Evolutionary conservation across 2,888 invertebrate genomes (phyloP), one percentile per base, ranked within the genome.

Genomic region (Willowsia nigromaculata): DNA sequence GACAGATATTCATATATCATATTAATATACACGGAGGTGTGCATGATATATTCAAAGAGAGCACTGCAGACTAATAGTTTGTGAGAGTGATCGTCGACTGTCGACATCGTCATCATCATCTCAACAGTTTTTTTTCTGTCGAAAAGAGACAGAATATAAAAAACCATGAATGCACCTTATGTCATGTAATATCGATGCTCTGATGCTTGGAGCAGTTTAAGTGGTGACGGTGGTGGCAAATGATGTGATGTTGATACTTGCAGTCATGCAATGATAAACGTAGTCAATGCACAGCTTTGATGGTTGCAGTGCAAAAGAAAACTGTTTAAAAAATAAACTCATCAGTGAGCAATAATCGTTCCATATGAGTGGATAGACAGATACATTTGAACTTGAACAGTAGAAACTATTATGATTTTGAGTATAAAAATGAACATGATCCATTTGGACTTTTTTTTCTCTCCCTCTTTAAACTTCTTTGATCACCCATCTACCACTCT

Each of bases 21-120:
- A n/a, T n/a, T n/a, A n/a, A n/a, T n/a, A n/a, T n/a, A n/a, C n/a
- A n/a, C n/a, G n/a, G n/a, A n/a, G n/a, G n/a, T n/a, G n/a, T n/a
- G n/a, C n/a, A 78, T 78, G 30, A 53, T 78, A 78, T 37, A 47
- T 53, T 62, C 81, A 40, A 81, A 71, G 43, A 40, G 27, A 68
- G n/a, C 74, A 56, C 56, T 84, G 33, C 74, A 74, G 84, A 53
- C 74, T 84, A 84, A 84, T 84, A 84, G 84, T 84, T 84, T 84
- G 84, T 25, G 40, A 43, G 65, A 83, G 68, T 53, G 56, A 84
- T 71, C 71, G 22, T 83, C 43, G 22, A 27, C 68, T 25, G 25
- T 43, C 62, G 5, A 11, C 37, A 37, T 71, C 43, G 22, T 78
- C 30, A 78, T 78, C 53, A 25, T 74, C 74, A 47, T 78, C 53